Evolutionary conservation across 2,888 invertebrate genomes (phyloP).

Genomic region (Fragum fragum): DNA sequence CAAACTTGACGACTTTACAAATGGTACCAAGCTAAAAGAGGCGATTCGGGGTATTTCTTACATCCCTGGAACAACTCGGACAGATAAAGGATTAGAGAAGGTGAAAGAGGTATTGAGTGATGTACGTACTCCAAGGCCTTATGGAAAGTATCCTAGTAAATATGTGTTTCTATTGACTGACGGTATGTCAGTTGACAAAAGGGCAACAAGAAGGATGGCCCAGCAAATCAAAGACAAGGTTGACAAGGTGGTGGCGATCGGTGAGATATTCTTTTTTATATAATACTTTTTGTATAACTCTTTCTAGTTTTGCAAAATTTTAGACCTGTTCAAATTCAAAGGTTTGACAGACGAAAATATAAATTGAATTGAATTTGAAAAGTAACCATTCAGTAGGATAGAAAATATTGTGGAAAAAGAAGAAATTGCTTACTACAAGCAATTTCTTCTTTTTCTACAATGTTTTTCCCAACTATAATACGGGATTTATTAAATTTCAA

Average conservation of each 20-base stretch:
- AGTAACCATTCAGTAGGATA: no score
- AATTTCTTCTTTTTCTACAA: no score
- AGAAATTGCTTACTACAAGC: no score
- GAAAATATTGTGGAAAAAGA: no score
- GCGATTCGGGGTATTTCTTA: constrained; percentile 30
- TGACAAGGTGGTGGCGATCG: constrained; percentile 31
- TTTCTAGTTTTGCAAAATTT: no score
- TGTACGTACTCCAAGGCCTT: constrained; percentile 14
- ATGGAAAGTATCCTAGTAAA: constrained; percentile 17
- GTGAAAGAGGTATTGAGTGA: constrained; percentile 4
- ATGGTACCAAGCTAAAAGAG: constrained; percentile 24
- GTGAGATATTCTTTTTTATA: constrained; percentile 4
- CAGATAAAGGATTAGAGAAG: constrained; percentile 36
- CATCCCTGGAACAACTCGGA: constrained; percentile 35
- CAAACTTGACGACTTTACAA: constrained; percentile 28
- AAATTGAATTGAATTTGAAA: no score
- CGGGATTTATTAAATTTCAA: no score
- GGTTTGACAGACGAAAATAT: no score
- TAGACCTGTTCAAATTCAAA: no score
- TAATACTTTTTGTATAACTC: no score
- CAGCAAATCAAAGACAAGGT: constrained; percentile 5
- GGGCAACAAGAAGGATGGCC: constrained; percentile 24
- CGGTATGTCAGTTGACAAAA: constrained; percentile 37
- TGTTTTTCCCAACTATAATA: no score
- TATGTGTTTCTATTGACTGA: constrained; percentile 44